Base-by-base conservation (phyloP, 2,113 vertebrate genomes). In the Pangasianodon hypophthalmus region DNA sequence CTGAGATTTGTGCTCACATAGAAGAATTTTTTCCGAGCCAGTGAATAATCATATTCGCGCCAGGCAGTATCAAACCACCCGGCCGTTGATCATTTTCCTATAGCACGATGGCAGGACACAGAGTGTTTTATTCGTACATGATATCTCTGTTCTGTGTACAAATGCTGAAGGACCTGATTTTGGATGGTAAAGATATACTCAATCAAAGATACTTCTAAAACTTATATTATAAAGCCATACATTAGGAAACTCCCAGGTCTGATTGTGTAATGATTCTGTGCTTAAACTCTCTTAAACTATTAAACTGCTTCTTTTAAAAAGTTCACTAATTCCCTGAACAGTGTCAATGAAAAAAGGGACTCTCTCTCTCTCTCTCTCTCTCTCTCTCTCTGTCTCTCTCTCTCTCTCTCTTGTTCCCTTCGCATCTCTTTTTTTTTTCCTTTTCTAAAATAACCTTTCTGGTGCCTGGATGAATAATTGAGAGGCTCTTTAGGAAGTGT, bases 341-440 rank as follows among this genome's bases (percentile, higher is more conserved):
- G 46, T n/a, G 11, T n/a, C 24, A 52, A 80, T 46, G 13, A 82
- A 9, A 19, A 82, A 19, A 50, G 3, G 1, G 10, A 13, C 54
- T 84, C 85, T 77, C 62, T 56, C 77, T 79, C 85, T 87, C 90
- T 73, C 44, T 79, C 24, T 81, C 79, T 81, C 48, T 54, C 54
- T 79, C 67, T 85, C 52, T 77, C 80, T 84, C 62, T 37, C 84
- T 77, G 75, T 88, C 50, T 87, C 60, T 83, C 21, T 83, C 75
- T 87, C 46, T 82, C 44, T 87, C 84, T 86, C 71, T 46, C 83
- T 73, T 73, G 85, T 86, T 77, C 85, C 48, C 24, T 83, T 83
- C 75, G n/a, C 75, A 64, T 93, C 90, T 92, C 85, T 92, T 90
- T 91, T 90, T 93, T 89, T 92, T 88, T 87, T 41, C 89, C 90